Percentiles rank a stretch among this genome's conserved stretches.
Evolutionary conservation across 2,888 invertebrate species (phyloP).

Genomic region (Hyles lineata): DNA sequence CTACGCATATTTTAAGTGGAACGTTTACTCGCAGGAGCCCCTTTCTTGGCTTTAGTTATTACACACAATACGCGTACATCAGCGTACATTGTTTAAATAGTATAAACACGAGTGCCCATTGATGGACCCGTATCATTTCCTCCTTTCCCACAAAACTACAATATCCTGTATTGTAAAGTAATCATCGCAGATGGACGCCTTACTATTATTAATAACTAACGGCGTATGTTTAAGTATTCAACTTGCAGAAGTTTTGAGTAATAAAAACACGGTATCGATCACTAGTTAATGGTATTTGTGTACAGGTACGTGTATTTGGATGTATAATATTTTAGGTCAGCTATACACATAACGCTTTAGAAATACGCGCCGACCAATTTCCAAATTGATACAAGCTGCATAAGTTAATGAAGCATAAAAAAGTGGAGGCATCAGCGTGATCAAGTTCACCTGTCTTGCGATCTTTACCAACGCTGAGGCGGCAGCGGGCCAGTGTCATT

Average conservation of each 20-base stretch:
- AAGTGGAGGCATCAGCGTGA: conserved; percentile 20
- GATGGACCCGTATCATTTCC: conserved; percentile 30
- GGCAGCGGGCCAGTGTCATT: conserved; percentile 38
- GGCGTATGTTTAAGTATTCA: too few relatives aligned
- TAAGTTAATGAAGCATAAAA: conserved; percentile 18
- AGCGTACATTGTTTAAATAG: neutral
- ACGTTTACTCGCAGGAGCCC: conserved; percentile 53
- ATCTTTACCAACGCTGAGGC: conserved; percentile 30
- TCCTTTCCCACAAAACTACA: conserved; percentile 1
- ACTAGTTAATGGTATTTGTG: too few relatives aligned
- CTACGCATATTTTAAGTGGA: conserved; percentile 67
- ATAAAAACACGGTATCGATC: too few relatives aligned
- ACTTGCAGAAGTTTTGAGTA: too few relatives aligned
- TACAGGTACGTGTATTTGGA: neutral
- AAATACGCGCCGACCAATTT: neutral
- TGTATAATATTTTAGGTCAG: neutral
- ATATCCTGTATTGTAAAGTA: neutral
- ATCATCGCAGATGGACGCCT: neutral
- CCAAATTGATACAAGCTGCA: conserved; percentile 13
- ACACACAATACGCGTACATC: conserved; percentile 16
- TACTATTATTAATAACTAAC: too few relatives aligned
- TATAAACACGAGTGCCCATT: conserved; percentile 4
- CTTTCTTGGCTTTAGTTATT: conserved; percentile 41
- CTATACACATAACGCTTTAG: neutral
- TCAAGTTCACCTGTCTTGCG: conserved; percentile 34